These are phyloP conservation scores for Cichladusa arquata DNA, from an alignment of 2,113 vertebrate species.

Conservation along the genomic window DNA sequence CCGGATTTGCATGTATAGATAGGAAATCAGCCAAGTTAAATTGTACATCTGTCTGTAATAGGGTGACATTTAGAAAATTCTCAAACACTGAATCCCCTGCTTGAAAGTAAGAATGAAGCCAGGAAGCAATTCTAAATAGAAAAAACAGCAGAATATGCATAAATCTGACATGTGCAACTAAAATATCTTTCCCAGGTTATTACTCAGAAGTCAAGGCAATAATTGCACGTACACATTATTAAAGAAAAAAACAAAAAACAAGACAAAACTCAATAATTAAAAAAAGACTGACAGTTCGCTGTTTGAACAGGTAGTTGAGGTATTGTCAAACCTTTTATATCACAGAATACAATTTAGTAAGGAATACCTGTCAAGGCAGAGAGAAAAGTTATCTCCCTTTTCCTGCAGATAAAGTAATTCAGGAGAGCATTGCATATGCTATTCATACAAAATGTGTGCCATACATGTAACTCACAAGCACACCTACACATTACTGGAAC, in stretches of 20 bases:
- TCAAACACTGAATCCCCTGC: not conserved
- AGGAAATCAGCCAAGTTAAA: not conserved
- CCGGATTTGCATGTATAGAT: not conserved
- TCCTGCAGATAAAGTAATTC: not conserved
- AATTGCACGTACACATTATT: too few species aligned
- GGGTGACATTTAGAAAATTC: not conserved
- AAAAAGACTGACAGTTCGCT: not conserved
- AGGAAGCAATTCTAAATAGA: not conserved
- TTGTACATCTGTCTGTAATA: not conserved
- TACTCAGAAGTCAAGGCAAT: not conserved
- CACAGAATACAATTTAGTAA: not conserved
- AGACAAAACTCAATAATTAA: not conserved
- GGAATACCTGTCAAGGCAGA: not conserved
- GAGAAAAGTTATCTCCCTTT: not conserved
- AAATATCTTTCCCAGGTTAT: not conserved
- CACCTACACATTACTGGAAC: not conserved
- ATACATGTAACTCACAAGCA: not conserved
- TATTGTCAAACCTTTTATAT: not conserved
- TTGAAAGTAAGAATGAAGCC: not conserved
- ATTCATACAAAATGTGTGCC: not conserved
- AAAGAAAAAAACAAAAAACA: not conserved
- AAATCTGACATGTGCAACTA: not conserved
- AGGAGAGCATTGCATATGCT: not conserved
- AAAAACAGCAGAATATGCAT: not conserved
- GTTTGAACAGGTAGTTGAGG: not conserved